phyloP scores from a whole-genome alignment of 1,140 invertebrate species.

The Daktulosphaira vitifoliae region DNA sequence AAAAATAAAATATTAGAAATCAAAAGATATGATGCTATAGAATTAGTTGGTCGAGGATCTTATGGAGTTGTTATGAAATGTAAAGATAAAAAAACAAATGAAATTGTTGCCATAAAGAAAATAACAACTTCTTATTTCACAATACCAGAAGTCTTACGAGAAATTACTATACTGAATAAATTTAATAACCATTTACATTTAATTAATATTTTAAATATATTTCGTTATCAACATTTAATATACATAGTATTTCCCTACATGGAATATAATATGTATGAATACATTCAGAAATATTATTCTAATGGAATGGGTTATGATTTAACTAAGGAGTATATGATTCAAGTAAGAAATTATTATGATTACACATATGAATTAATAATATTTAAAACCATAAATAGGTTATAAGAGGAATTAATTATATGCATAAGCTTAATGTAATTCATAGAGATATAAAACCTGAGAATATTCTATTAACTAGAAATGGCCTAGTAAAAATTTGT shows the following conservation, averaged over 20 bases:
- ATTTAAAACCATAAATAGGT: background rate
- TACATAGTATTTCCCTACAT: slow-evolving; percentile 13
- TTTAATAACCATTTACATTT: slow-evolving; percentile 1
- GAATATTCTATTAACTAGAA: background rate
- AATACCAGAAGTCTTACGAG: background rate
- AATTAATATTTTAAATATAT: background rate
- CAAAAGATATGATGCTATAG: background rate
- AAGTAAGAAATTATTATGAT: background rate
- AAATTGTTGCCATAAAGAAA: slow-evolving; percentile 14
- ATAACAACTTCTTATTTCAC: background rate
- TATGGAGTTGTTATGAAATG: slow-evolving; percentile 11
- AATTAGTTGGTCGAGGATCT: slow-evolving; percentile 5
- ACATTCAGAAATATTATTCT: background rate
- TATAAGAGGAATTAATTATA: slow-evolving; percentile 1
- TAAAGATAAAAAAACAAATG: background rate
- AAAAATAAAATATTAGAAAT: background rate
- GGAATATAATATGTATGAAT: slow-evolving; percentile 6
- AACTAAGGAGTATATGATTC: slow-evolving; percentile 8
- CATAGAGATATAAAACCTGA: slow-evolving; percentile 22
- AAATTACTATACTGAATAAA: slow-evolving; percentile 7
- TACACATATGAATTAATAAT: background rate
- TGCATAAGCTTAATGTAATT: background rate
- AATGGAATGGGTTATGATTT: slow-evolving; percentile 8
- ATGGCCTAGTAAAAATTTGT: background rate
- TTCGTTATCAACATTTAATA: background rate